Evolutionary conservation across 2,888 invertebrate genomes (phyloP).

Genomic region (Campoplex capitator): DNA sequence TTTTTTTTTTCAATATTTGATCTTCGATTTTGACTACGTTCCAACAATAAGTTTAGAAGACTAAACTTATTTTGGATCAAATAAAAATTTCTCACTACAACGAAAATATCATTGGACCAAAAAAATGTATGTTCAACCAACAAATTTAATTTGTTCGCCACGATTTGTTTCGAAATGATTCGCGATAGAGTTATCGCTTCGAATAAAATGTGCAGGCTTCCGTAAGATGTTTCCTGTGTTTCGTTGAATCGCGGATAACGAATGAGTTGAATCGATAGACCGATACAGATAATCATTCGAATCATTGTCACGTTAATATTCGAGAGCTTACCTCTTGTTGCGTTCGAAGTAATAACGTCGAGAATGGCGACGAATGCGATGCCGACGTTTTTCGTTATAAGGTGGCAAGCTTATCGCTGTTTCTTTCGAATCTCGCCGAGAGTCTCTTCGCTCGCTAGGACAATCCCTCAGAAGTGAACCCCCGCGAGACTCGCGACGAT

Average conservation of each 20-base stretch:
- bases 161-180: background rate
- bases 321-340: slow-evolving; percentile 78
- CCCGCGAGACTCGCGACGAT: slow-evolving; percentile 73
- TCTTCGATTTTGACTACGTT: too few species aligned
- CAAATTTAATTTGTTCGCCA: too few species aligned
- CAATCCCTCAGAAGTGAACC: slow-evolving; percentile 70
- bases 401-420: slow-evolving; percentile 71
- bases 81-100: too few species aligned
- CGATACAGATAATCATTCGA: slow-evolving; percentile 22
- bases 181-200: background rate
- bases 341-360: slow-evolving; percentile 79
- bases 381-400: slow-evolving; percentile 74
- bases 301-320: slow-evolving; percentile 13
- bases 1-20: too few species aligned
- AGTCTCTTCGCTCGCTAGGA: slow-evolving; percentile 71
- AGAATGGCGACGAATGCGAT: slow-evolving; percentile 77
- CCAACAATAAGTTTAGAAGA: too few species aligned
- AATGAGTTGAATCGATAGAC: background rate
- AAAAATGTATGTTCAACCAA: too few species aligned
- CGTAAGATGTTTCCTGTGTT: background rate
- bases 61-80: too few species aligned
- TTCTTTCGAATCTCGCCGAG: slow-evolving; percentile 74
- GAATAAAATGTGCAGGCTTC: background rate
- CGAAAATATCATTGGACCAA: too few species aligned
- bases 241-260: background rate